Base-by-base conservation (phyloP, 2,113 vertebrate genomes). In the Phylloscopus trochilus region DNA sequence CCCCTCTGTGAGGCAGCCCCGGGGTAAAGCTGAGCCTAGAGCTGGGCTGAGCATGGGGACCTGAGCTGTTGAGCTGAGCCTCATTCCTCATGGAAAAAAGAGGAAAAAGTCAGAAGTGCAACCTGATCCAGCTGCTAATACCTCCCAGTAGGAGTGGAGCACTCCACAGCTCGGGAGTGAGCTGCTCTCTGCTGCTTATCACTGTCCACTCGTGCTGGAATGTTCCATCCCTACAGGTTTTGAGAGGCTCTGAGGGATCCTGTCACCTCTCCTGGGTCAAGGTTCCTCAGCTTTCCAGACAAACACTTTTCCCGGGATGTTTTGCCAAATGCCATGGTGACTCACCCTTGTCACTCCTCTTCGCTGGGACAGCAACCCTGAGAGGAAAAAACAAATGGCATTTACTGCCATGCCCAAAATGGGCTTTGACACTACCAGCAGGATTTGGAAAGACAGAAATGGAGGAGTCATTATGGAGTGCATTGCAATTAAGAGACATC, bases 271-370 rank as follows among this genome's bases (percentile, higher is more conserved):
- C 39, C 76, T 7, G 35, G 43, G 39, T 43, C 14, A 13, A 11
- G 33, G 35, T 7, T 76, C 77, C 69, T 91, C 4, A 0, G 26
- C 67, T 37, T 51, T 46, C 60, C 67, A 76, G 51, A 53, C 46
- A 76, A 83, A 84, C 51, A 15, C 44, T 91, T 87, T 52, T 64
- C 62, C 44, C 6, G 37, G 84, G 87, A 64, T 94, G 60, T 95
- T 95, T 93, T 95, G 93, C 74, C 75, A 33, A 53, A 24, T 14
- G 58, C 84, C 37, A 7, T 0, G 15, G 49, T 93, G 89, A 95
- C 87, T 95, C 93, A 89, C 18, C 43, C 53, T 7, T 73, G 91
- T 95, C 82, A 19, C 79, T 95, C 53, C 74, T 81, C 86, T 63
- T 52, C 12, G 2, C 73, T 15, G 82, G 87, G 78, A 82, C 31